Evolutionary conservation across 2,888 invertebrate species (phyloP).

Genomic region (Ophonus ardosiacus): DNA sequence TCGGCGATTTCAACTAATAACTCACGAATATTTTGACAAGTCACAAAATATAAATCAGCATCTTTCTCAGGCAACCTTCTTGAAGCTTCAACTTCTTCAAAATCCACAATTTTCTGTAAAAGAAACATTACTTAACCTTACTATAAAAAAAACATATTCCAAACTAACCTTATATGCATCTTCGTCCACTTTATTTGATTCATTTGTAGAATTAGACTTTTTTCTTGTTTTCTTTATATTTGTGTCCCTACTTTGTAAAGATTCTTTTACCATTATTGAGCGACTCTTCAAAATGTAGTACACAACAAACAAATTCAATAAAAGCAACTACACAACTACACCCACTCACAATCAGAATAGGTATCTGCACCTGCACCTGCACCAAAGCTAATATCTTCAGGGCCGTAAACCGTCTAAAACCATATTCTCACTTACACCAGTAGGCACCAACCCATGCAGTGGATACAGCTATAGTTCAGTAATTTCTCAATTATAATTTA

Average conservation of each 20-base stretch:
- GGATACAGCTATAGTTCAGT: no score
- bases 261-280: constrained; percentile 72
- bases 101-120: constrained; percentile 82
- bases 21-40: constrained; percentile 84
- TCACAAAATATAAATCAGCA: constrained; percentile 81
- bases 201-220: constrained; percentile 73
- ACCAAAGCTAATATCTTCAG: no score
- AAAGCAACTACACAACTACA: no score
- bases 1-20: constrained; percentile 84
- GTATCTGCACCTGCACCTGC: no score
- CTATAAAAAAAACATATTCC: background rate
- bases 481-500: no score
- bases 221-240: constrained; percentile 79
- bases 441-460: no score
- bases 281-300: no score
- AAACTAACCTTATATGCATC: constrained; percentile 80
- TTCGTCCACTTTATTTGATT: constrained; percentile 76
- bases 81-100: constrained; percentile 86
- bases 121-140: constrained; percentile 58
- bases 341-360: no score
- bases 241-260: constrained; percentile 77
- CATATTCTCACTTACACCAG: no score
- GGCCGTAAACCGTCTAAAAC: no score
- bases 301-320: no score
- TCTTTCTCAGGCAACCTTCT: constrained; percentile 83